Base-by-base conservation (phyloP, 1,140 invertebrate species). In the Apis laboriosa region DNA sequence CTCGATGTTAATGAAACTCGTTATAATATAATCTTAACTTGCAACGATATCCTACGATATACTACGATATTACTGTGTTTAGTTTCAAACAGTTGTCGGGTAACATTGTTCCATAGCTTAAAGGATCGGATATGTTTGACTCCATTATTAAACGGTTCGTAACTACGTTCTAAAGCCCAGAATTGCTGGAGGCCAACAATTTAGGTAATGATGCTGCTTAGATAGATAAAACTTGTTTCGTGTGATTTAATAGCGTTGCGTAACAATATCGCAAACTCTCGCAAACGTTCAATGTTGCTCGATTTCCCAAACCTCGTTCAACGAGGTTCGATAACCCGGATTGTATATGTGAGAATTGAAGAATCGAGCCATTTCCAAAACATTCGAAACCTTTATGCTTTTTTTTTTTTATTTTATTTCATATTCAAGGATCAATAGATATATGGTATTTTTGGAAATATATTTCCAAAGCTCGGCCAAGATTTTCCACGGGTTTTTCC, bases 381-480 rank as follows among this genome's bases (percentile, higher is more conserved):
- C 15, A 24, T 24, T 15, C 34, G 3, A 34, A 34, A 34, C 3
- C 21, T 15, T 15, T 9, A 4, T 34, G 11, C 13, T 17, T 28
- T 28, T 15, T 21, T 11, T 19, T 11, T 19, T 51, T 15, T 21
- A 43, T 43, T 11, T 28, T 53, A n/a, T 34, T 58, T 58, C 13
- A 5, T 13, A 34, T 12, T 56, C 71, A 43, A 77, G 63, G 78
- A 66, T 28, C 64, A 77, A 8, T 5, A 24, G n/a, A 34, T 34
- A 67, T 67, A 21, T 43, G 21, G 28, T 55, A 72, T 24, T 15
- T 19, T 43, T 61, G 56, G 49, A 60, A 70, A 49, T 60, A 58
- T 24, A 83, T 77, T 77, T 53, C 74, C 80, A 83, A 71, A 51
- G 74, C 34, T 77, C 64, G 49, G 56, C 67, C 49, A 49, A 9